These are phyloP conservation scores for Poeciliopsis turneri DNA, from an alignment of 2,797 vertebrate genomes.

Conservation along the genomic window DNA sequence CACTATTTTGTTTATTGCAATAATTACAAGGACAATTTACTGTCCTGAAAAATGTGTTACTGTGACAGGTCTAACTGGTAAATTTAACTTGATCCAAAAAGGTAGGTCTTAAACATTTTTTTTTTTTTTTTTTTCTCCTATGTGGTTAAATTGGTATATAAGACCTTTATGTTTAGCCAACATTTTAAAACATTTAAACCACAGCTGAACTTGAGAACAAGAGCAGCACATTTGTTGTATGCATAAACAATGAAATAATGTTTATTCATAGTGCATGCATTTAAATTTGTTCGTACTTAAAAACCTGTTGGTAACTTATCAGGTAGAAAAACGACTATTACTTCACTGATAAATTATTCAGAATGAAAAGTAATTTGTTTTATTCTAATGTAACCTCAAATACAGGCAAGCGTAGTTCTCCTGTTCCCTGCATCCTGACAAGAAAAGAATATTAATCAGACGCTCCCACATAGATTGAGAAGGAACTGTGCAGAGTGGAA, in stretches of 20 bases:
- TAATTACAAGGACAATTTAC: too few species aligned
- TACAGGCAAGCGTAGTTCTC: neutral
- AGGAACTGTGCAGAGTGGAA: neutral
- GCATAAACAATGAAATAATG: neutral
- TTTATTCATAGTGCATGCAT: neutral
- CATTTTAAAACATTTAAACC: neutral
- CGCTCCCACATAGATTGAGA: neutral
- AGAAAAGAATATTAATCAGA: slow-evolving; percentile 3
- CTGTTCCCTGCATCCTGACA: neutral
- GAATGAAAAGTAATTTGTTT: neutral
- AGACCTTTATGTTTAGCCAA: neutral
- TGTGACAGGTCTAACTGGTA: neutral
- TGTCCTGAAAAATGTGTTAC: too few species aligned
- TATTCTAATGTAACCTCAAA: neutral
- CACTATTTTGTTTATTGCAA: too few species aligned
- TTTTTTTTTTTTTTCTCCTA: neutral
- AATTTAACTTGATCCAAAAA: neutral
- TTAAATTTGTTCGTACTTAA: neutral
- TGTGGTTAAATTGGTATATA: neutral
- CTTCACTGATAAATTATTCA: neutral
- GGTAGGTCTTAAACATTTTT: neutral
- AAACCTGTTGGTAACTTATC: neutral
- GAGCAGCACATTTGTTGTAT: neutral
- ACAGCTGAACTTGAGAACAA: neutral
- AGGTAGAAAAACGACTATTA: neutral